A percentile compares a stretch with the other conserved stretches of the same genome.
Evolutionary conservation across 2,113 vertebrate species (phyloP).

Genomic region (Petaurus breviceps): DNA sequence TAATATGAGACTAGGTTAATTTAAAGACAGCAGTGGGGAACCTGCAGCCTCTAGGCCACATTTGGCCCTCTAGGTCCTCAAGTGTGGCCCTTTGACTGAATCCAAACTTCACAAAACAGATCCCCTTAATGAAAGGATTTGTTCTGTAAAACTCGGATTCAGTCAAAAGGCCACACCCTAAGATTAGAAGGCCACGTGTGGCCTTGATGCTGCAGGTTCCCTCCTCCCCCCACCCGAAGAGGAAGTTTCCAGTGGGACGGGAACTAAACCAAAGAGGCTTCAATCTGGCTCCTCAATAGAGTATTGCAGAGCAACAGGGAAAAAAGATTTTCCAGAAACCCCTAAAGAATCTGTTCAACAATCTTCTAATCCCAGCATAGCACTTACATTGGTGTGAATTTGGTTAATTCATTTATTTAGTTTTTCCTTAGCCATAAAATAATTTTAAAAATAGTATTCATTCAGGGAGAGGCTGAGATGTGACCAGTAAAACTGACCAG

Average conservation of each 20-base stretch:
- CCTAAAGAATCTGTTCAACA: neutral
- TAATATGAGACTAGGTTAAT: neutral
- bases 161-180: too few relatives aligned
- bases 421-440: neutral
- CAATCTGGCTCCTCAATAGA: neutral
- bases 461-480: neutral
- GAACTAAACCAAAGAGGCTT: neutral
- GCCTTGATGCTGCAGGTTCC: too few relatives aligned
- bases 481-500: neutral
- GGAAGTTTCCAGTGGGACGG: neutral
- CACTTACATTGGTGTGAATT: neutral
- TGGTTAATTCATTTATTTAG: neutral
- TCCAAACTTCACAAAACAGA: too few relatives aligned
- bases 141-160: too few relatives aligned
- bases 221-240: neutral
- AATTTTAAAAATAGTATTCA: neutral
- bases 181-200: too few relatives aligned
- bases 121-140: too few relatives aligned
- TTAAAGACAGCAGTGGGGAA: neutral
- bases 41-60: too few relatives aligned
- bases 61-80: too few relatives aligned
- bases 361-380: neutral
- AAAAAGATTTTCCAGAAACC: neutral
- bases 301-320: neutral
- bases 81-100: too few relatives aligned